phyloP scores from a whole-genome alignment of 92 coral and sea anemone species.

The Parazoanthus darwini region DNA sequence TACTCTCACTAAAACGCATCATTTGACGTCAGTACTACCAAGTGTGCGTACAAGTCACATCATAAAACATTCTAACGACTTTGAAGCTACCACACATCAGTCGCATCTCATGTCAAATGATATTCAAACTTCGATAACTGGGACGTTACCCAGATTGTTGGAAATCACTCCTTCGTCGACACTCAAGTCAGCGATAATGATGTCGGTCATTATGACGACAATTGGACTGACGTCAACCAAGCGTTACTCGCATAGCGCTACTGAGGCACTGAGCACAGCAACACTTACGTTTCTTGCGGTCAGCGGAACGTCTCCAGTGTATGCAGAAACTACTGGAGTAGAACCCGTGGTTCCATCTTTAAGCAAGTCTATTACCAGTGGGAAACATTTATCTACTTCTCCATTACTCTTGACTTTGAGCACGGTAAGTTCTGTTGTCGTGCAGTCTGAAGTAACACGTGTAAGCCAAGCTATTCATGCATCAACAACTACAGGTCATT shows the following conservation, averaged over 20 bases:
- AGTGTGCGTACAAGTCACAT: neutral
- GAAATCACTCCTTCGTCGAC: constrained; percentile 1
- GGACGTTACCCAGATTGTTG: neutral
- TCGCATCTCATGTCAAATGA: neutral
- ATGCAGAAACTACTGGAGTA: neutral
- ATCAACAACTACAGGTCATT: neutral
- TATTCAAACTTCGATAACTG: neutral
- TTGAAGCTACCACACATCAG: neutral
- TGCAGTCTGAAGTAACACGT: neutral
- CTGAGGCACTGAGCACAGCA: neutral
- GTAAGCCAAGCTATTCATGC: neutral
- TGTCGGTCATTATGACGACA: neutral
- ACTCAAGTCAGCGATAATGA: neutral
- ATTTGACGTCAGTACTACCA: neutral
- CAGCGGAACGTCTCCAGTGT: neutral
- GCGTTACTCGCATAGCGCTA: neutral
- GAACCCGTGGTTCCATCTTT: neutral
- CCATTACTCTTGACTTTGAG: neutral
- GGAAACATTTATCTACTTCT: neutral
- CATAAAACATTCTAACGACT: neutral
- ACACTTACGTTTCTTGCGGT: neutral
- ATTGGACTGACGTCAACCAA: neutral
- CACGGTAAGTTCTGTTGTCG: neutral
- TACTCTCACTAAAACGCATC: neutral
- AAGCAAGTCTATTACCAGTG: neutral